These are phyloP conservation scores for Harpalus rufipes DNA, from an alignment of 2,888 invertebrate species.

Conservation along the genomic window DNA sequence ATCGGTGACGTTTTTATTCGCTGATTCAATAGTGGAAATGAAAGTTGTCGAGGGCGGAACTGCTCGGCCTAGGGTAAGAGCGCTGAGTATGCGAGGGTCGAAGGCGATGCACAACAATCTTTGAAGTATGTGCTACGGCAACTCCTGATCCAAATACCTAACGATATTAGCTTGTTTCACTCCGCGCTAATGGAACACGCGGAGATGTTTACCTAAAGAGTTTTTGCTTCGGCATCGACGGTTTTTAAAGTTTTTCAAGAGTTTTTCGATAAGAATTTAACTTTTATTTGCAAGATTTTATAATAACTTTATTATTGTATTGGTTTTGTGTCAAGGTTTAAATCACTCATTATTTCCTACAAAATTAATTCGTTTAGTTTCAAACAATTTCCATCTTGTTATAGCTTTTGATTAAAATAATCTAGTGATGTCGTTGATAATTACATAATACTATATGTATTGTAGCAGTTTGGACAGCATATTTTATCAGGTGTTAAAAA, in stretches of 20 bases:
- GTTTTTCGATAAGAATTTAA: not conserved
- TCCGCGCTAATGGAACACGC: constrained; percentile 12
- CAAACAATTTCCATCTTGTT: too few species aligned
- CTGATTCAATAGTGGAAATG: constrained; percentile 25
- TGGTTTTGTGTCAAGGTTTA: too few species aligned
- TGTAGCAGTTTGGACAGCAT: too few species aligned
- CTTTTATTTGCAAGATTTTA: too few species aligned
- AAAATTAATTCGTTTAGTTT: too few species aligned
- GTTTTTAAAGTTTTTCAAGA: constrained; percentile 10
- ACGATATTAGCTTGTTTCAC: constrained; percentile 33
- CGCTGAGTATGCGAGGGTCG: constrained; percentile 31
- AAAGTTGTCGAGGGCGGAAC: not conserved
- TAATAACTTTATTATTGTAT: too few species aligned
- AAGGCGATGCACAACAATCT: constrained; percentile 30
- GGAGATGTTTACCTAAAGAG: not conserved
- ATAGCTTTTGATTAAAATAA: too few species aligned
- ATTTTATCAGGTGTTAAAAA: too few species aligned
- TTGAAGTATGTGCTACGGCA: constrained; percentile 25
- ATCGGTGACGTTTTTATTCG: constrained; percentile 40
- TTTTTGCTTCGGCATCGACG: not conserved
- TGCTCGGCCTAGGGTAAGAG: constrained; percentile 12
- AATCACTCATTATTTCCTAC: too few species aligned
- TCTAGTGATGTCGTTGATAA: too few species aligned
- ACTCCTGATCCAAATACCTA: constrained; percentile 32
- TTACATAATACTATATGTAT: too few species aligned